Evolutionary conservation across 2,888 invertebrate species (phyloP).

Genomic region (Gibbula magus): DNA sequence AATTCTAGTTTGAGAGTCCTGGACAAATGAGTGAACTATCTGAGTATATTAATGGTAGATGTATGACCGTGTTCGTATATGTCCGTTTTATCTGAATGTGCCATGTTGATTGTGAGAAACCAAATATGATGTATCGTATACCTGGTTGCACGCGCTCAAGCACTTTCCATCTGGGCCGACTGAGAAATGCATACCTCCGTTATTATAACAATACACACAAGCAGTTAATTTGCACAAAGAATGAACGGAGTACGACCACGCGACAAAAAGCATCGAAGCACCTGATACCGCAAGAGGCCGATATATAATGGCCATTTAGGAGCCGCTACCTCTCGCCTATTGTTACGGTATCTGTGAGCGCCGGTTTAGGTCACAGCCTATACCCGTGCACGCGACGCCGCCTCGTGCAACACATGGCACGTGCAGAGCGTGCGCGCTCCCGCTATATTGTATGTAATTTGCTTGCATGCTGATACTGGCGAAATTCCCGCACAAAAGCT

Average conservation of each 20-base stretch:
- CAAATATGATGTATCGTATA: not conserved
- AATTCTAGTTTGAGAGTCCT: too few relatives aligned
- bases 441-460: not conserved
- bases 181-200: not conserved
- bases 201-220: not conserved
- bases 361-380: not conserved
- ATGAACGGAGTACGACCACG: not conserved
- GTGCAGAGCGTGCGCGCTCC: not conserved
- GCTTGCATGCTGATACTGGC: too few relatives aligned
- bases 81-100: not conserved
- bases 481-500: too few relatives aligned
- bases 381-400: not conserved
- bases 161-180: not conserved
- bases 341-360: not conserved
- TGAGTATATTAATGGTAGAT: too few relatives aligned
- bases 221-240: not conserved
- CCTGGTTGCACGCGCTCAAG: not conserved
- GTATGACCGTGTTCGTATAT: too few relatives aligned
- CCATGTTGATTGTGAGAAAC: not conserved
- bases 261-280: not conserved
- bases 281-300: not conserved
- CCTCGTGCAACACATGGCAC: not conserved
- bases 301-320: not conserved
- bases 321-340: not conserved
- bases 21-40: too few relatives aligned